These are phyloP conservation scores for Hymenochirus boettgeri DNA, from an alignment of 2,113 vertebrate genomes.

Conservation along the genomic window DNA sequence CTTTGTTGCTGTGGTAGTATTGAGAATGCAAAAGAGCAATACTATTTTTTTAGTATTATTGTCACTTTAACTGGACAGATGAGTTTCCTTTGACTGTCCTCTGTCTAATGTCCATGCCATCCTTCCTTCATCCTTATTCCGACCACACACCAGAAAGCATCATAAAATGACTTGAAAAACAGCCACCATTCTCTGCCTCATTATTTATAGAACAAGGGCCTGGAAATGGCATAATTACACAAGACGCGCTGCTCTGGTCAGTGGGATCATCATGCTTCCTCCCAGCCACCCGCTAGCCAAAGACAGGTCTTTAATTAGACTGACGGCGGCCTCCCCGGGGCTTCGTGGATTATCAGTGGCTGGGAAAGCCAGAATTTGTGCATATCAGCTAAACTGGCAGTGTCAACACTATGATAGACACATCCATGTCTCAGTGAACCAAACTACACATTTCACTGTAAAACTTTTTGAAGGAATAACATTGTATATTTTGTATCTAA, in stretches of 20 bases:
- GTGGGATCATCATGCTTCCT: constrained; percentile 40
- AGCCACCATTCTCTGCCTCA: constrained; percentile 27
- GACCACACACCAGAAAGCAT: constrained; percentile 35
- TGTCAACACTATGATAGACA: constrained; percentile 6
- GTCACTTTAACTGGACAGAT: too few relatives aligned
- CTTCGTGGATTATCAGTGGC: constrained; percentile 13
- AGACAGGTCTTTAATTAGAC: constrained; percentile 34
- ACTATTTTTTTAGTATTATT: too few relatives aligned
- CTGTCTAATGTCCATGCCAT: constrained; percentile 11
- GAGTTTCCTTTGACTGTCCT: not conserved
- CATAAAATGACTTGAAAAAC: constrained; percentile 36
- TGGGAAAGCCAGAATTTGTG: constrained; percentile 2
- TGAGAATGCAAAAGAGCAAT: too few relatives aligned
- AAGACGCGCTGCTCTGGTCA: constrained; percentile 28
- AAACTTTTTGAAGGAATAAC: too few relatives aligned
- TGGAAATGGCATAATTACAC: constrained; percentile 42
- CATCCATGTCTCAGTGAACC: not conserved
- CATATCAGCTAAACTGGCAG: constrained; percentile 2
- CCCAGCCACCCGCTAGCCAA: constrained; percentile 35
- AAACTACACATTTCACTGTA: too few relatives aligned
- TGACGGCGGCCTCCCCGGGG: constrained; percentile 31
- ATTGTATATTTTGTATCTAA: too few relatives aligned
- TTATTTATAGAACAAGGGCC: constrained; percentile 38
- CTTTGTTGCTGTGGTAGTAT: too few relatives aligned
- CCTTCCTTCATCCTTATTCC: constrained; percentile 22